phyloP scores from a whole-genome alignment of 2,888 invertebrate species.

The Caprella mutica region DNA sequence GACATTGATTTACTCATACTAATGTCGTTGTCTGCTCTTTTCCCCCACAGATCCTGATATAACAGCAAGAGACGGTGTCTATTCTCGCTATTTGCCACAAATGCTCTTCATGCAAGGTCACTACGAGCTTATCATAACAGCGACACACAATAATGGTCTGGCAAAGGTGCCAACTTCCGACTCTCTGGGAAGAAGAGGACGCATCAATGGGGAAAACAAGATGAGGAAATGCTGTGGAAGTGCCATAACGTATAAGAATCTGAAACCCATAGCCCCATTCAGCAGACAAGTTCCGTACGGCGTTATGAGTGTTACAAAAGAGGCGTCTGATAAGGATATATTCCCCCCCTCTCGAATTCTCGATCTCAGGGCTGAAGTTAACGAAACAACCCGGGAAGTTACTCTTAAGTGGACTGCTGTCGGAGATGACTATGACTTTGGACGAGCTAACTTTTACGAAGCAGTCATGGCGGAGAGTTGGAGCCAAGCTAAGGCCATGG shows the following conservation, averaged over 20 bases:
- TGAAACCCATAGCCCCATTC: constrained; percentile 26
- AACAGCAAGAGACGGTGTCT: constrained; percentile 53
- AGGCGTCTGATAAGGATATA: constrained; percentile 17
- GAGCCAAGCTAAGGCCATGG: constrained; percentile 29
- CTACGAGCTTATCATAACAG: constrained; percentile 29
- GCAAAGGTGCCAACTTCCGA: constrained; percentile 25
- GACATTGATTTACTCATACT: not conserved
- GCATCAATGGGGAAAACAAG: constrained; percentile 19
- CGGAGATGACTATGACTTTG: constrained; percentile 41
- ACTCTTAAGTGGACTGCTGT: constrained; percentile 51
- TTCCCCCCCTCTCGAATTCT: constrained; percentile 46
- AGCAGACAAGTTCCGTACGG: constrained; percentile 21
- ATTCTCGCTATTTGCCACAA: constrained; percentile 48
- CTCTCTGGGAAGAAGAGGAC: constrained; percentile 16
- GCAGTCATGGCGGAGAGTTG: constrained; percentile 26
- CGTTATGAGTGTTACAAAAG: constrained; percentile 22
- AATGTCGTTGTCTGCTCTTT: not conserved
- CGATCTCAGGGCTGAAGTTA: constrained; percentile 46
- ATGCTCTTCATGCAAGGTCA: constrained; percentile 26
- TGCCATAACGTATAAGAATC: constrained; percentile 21
- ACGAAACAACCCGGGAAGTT: constrained; percentile 45
- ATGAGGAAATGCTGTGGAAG: constrained; percentile 37
- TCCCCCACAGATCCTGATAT: constrained; percentile 50
- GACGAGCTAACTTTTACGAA: constrained; percentile 27
- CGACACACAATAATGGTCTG: constrained; percentile 25